Percentiles rank a stretch among this genome's conserved stretches.
Conservation (phyloP, 1,140 invertebrate genomes). For the Myzus persicae region DNA sequence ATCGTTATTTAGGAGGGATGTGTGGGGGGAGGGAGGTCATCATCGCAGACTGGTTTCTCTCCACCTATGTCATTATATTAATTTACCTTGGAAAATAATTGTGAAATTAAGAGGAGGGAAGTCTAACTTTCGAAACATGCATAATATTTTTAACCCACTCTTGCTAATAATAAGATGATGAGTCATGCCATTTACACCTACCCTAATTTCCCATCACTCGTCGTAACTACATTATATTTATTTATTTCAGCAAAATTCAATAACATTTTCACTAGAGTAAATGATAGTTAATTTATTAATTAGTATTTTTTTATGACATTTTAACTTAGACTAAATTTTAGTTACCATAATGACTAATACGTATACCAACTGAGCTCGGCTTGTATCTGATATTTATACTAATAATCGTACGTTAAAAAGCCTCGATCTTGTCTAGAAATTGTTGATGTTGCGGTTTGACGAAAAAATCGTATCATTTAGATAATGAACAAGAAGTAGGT, state of each 20-base stretch:
- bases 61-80: background rate
- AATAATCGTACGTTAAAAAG: too few species aligned
- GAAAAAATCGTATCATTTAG: too few species aligned
- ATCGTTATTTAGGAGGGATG: background rate
- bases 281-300: too few species aligned
- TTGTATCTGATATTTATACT: too few species aligned
- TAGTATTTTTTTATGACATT: too few species aligned
- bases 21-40: background rate
- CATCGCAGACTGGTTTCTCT: background rate
- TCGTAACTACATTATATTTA: background rate
- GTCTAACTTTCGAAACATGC: background rate
- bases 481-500: too few species aligned
- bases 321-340: background rate
- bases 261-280: background rate
- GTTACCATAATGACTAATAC: background rate
- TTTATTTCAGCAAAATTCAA: background rate
- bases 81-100: background rate
- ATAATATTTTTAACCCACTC: background rate
- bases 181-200: background rate
- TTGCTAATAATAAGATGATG: background rate
- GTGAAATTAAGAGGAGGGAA: background rate
- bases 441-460: too few species aligned
- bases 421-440: too few species aligned
- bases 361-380: too few species aligned
- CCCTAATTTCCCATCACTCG: background rate